Evolutionary conservation across 1,140 invertebrate species (phyloP), one percentile per base, ranked within the genome.

Genomic region (Chymomyza costata): DNA sequence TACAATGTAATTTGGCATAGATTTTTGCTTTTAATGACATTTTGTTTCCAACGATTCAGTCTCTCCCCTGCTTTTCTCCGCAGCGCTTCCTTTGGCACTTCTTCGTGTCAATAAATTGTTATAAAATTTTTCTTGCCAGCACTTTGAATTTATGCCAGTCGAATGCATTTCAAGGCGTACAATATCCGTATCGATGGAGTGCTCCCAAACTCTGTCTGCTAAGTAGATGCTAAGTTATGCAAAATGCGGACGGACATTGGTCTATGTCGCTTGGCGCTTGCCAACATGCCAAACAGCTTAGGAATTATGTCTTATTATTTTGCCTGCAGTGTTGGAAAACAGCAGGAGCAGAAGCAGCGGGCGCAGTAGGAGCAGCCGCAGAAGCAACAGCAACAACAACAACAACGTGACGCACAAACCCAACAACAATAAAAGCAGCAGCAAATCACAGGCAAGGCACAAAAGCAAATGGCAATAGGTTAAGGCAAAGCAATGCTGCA

Each of bases 271-370:
- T 14, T 43, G 17, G 38, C 16, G 25, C 35, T 17, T 10, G 35
- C 59, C 41, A 40, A 45, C 41, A 16, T 21, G 30, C 15, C 46
- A 71, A 70, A 51, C 21, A 8, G 21, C 8, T 45, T 55, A 46
- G 62, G 57, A 65, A 76, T 76, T 78, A 76, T 76, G 62, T 70
- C 65, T 76, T 76, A 70, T 66, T 70, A 78, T 76, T 76, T 76
- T 37, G 65, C 62, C 62, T 53, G 50, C 45, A 68, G 65, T n/a
- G n/a, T n/a, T n/a, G n/a, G n/a, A 47, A 53, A 58, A 30, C 31
- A 48, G 18, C 17, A 28, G 28, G 45, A 41, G 25, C 25, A 43
- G 30, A 10, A 43, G 16, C 19, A 28, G 21, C 2, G 10, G 19
- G n/a, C n/a, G n/a, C 31, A 48, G 18, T 13, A 28, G 28, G 45